These are phyloP conservation scores for Cheirogaleus medius DNA, from an alignment of 2,113 vertebrate genomes.

Conservation along the genomic window DNA sequence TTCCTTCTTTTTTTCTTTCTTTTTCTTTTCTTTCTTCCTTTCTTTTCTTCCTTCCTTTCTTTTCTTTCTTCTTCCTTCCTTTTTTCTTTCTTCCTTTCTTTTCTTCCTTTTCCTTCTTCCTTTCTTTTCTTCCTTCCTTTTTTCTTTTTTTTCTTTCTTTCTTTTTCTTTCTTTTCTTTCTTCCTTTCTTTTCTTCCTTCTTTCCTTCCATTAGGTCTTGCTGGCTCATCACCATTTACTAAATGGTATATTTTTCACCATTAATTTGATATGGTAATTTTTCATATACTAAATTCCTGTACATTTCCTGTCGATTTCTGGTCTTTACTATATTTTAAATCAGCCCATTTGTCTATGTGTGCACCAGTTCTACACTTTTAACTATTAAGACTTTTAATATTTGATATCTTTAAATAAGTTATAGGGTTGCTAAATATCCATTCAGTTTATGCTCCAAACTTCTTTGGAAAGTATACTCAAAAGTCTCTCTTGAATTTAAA, in stretches of 20 bases:
- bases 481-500: conserved; percentile 13
- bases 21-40: too few relatives aligned
- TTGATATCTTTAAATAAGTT: not conserved
- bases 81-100: too few relatives aligned
- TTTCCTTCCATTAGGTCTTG: not conserved
- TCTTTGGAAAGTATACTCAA: conserved; percentile 37
- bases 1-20: too few relatives aligned
- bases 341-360: not conserved
- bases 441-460: not conserved
- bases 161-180: too few relatives aligned
- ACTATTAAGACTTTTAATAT: conserved; percentile 12
- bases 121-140: too few relatives aligned
- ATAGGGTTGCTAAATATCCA: not conserved
- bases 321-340: not conserved
- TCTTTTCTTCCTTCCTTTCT: too few relatives aligned
- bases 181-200: too few relatives aligned
- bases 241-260: not conserved
- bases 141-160: not conserved
- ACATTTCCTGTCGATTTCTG: not conserved
- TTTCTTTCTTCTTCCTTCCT: too few relatives aligned
- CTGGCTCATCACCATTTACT: not conserved
- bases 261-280: not conserved
- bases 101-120: too few relatives aligned
- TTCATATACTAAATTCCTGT: not conserved
- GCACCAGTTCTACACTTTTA: not conserved